phyloP scores from a whole-genome alignment of 2,888 invertebrate species.

The Eupithecia dodoneata region DNA sequence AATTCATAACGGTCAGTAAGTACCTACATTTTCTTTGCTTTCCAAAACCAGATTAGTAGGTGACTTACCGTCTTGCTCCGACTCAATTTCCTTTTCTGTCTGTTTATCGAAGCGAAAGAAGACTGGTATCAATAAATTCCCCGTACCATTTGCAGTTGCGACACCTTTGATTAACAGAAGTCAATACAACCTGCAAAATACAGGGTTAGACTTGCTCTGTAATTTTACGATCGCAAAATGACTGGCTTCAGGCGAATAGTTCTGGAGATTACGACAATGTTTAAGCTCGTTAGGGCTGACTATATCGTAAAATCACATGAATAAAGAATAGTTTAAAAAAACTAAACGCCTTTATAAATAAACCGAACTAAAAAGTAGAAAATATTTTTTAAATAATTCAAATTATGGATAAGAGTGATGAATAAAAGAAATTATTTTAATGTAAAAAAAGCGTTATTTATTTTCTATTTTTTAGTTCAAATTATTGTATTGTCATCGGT shows the following conservation, averaged over 20 bases:
- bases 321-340: too few relatives aligned
- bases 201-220: slow-evolving; percentile 44
- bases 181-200: slow-evolving; percentile 40
- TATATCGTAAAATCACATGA: slow-evolving; percentile 10
- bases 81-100: slow-evolving; percentile 33
- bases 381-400: too few relatives aligned
- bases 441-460: too few relatives aligned
- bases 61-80: slow-evolving; percentile 26
- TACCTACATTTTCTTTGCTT: not conserved
- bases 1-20: not conserved
- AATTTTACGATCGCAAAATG: slow-evolving; percentile 56
- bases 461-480: too few relatives aligned
- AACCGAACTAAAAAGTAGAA: too few relatives aligned
- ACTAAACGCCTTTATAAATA: too few relatives aligned
- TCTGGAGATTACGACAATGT: slow-evolving; percentile 56
- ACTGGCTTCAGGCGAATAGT: slow-evolving; percentile 59
- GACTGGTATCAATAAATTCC: slow-evolving; percentile 32
- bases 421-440: too few relatives aligned
- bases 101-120: slow-evolving; percentile 36
- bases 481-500: too few relatives aligned
- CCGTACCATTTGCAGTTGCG: slow-evolving; percentile 34
- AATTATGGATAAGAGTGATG: too few relatives aligned
- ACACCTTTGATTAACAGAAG: slow-evolving; percentile 40
- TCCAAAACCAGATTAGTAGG: slow-evolving; percentile 1
- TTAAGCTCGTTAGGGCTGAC: slow-evolving; percentile 55